Conservation (phyloP, 1,140 invertebrate species). For the Microplitis mediator region DNA sequence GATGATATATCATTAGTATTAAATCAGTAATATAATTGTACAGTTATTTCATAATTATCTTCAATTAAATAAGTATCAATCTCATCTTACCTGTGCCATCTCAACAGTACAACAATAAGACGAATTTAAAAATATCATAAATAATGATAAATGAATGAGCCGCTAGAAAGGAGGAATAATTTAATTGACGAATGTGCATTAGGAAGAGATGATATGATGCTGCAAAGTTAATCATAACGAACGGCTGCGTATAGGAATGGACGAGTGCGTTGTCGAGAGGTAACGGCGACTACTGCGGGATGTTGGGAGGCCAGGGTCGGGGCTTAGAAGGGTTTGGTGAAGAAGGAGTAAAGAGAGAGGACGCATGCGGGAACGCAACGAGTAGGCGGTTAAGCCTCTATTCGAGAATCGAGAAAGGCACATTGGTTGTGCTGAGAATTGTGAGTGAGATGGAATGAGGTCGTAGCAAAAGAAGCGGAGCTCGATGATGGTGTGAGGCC, state of each 20-base stretch:
- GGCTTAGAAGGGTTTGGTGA: background rate
- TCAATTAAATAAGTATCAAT: too few relatives aligned
- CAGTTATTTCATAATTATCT: too few relatives aligned
- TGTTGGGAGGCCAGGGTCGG: background rate
- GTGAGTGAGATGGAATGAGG: background rate
- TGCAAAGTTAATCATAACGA: background rate
- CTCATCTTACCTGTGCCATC: too few relatives aligned
- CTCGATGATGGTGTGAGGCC: conserved; percentile 1
- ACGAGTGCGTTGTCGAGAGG: background rate
- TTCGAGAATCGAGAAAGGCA: background rate
- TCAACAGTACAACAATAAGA: too few relatives aligned
- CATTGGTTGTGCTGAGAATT: background rate
- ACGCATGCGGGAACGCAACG: conserved; percentile 7
- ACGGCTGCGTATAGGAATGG: background rate
- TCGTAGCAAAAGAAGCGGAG: background rate
- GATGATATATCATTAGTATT: too few relatives aligned
- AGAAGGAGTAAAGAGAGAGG: background rate
- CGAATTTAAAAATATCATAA: too few relatives aligned
- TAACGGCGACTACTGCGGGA: background rate
- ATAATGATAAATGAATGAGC: too few relatives aligned
- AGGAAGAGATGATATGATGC: too few relatives aligned
- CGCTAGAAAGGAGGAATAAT: too few relatives aligned
- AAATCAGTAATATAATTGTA: too few relatives aligned
- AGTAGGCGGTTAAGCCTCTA: conserved; percentile 5
- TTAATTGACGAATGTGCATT: too few relatives aligned